Evolutionary conservation across 2,888 invertebrate genomes (phyloP).

Genomic region (Epinotia brunnichana): DNA sequence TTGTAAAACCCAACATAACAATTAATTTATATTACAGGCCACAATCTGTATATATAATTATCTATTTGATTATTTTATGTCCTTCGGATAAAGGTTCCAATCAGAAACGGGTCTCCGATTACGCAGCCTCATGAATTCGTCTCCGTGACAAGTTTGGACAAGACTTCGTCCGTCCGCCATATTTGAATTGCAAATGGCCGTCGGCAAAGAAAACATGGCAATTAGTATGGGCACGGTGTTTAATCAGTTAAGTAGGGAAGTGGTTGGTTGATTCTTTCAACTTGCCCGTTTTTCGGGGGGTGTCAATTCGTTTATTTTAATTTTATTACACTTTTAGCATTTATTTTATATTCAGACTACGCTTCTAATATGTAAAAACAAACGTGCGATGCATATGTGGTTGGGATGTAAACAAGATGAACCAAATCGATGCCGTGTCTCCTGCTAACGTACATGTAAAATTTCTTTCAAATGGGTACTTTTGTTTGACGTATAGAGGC

Average conservation of each 20-base stretch:
- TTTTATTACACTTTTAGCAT: no score
- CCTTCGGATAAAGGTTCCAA: not conserved
- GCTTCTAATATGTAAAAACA: no score
- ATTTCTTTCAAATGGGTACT: no score
- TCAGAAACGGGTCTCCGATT: constrained; percentile 2
- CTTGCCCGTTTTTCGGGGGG: not conserved
- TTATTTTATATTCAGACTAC: no score
- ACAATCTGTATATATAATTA: not conserved
- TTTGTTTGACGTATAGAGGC: no score
- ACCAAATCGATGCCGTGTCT: no score
- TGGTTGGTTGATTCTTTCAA: constrained; percentile 36
- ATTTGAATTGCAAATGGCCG: constrained; percentile 76
- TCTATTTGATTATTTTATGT: not conserved
- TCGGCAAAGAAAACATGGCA: constrained; percentile 75
- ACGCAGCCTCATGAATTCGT: constrained; percentile 31
- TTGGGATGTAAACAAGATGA: no score
- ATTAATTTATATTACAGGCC: no score
- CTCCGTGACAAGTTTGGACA: constrained; percentile 51
- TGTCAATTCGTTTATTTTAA: not conserved
- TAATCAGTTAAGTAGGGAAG: constrained; percentile 69
- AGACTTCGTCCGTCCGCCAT: constrained; percentile 52
- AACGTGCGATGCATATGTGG: no score
- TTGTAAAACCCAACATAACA: no score
- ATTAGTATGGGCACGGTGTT: constrained; percentile 74
- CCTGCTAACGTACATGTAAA: no score